Evolutionary conservation across 2,113 vertebrate species (phyloP), one percentile per base, ranked within the genome.

Genomic region (Amblyopsis rosae): DNA sequence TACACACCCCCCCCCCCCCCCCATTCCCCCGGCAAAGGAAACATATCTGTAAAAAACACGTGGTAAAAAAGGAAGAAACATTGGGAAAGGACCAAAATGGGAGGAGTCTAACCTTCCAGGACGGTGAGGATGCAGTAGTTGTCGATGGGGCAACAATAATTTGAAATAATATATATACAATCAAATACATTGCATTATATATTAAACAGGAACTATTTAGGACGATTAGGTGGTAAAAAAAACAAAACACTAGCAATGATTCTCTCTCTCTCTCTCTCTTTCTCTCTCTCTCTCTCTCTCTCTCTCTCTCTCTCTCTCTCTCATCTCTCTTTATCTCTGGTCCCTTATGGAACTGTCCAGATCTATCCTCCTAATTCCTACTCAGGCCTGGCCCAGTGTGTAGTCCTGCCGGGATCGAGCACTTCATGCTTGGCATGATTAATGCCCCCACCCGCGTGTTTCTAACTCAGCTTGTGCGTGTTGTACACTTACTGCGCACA

Each of bases 351-450:
- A 41, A 41, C 58, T 64, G 46, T 26, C 53, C 4, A 64, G 60
- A 80, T 78, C 67, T 62, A 69, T 76, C 60, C 59, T 70, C 8
- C 33, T 73, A 5, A 0, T 50, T 70, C 32, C 51, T 61, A 45
- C 33, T 66, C 59, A 16, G 59, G 50, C 32, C 2, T 55, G 57
- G 59, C 78, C 82, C 67, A 55, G 51, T 65, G 69, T 67, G 77
- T 59, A 73, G 82, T 73, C 73, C 70, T 55, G 80, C 51, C 67
- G 58, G 71, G 62, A 72, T n/a, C 54, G 54, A 72, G 68, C 55
- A 51, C 46, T 60, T 61, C 67, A 26, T 26, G 26, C 26, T 1
- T 26, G 26, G 26, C 26, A 26, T 26, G 26, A 26, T 26, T 26
- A 67, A 69, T 82, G 62, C 2, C 12, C 13, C 45, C 0, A 59